Conservation (phyloP, 2,113 vertebrate genomes). For the Anarhynchus alexandrinus region DNA sequence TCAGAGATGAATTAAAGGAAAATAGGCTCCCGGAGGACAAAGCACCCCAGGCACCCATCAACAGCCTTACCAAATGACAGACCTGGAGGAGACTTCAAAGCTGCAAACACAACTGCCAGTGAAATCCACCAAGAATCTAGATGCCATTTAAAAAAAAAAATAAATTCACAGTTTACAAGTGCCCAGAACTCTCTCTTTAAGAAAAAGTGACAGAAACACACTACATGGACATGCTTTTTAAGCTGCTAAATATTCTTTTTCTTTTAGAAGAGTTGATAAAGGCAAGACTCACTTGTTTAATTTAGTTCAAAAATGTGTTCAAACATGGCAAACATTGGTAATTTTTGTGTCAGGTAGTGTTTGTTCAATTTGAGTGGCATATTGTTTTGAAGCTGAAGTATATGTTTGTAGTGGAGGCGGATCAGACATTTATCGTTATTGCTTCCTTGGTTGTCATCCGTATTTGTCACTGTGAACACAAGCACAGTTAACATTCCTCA, state of each 20-base stretch:
- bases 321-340: not conserved
- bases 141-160: slow-evolving; percentile 20
- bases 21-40: slow-evolving; percentile 70
- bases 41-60: slow-evolving; percentile 70
- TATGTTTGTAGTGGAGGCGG: slow-evolving; percentile 23
- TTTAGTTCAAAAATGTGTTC: slow-evolving; percentile 25
- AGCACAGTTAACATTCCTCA: not conserved
- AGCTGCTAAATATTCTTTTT: not conserved
- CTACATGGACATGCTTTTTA: not conserved
- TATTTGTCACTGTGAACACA: not conserved
- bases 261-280: not conserved
- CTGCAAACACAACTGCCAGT: slow-evolving; percentile 66
- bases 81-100: slow-evolving; percentile 76
- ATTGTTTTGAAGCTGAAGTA: slow-evolving; percentile 21
- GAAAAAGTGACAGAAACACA: slow-evolving; percentile 2
- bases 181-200: slow-evolving; percentile 44
- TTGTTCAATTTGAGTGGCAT: slow-evolving; percentile 13
- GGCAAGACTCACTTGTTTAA: not conserved
- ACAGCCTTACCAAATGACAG: slow-evolving; percentile 72
- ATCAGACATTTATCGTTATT: not conserved
- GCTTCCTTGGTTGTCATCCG: not conserved
- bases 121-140: slow-evolving; percentile 69
- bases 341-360: slow-evolving; percentile 8
- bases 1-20: slow-evolving; percentile 74
- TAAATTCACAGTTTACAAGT: slow-evolving; percentile 37